Base-by-base conservation (phyloP, 2,113 vertebrate species). In the Aix galericulata region DNA sequence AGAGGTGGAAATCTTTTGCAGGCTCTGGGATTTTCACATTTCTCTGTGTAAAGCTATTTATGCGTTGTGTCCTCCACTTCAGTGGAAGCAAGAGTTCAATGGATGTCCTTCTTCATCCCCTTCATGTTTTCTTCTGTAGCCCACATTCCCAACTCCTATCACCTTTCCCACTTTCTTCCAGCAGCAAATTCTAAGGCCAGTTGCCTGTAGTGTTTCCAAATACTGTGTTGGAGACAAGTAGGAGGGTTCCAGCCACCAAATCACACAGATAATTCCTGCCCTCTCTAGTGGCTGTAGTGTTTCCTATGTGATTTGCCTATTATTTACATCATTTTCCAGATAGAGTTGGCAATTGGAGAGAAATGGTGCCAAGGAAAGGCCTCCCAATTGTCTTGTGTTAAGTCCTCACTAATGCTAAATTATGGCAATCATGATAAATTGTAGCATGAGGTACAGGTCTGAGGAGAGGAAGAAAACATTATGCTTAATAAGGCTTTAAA, bases 401-500 rank as follows among this genome's bases (percentile, higher is more conserved):
- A 93, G 25, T 56, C 56, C 23, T 90, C n/a, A n/a, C 14, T 81
- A 81, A 90, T 53, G 27, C 73, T 88, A 53, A 88, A 62, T 82
- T 40, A 73, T 18, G 34, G 34, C 73, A 90, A n/a, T 94, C 46
- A 5, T n/a, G 12, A 56, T 72, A 67, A 81, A 91, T 67, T 88
- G 29, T 84, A 84, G 48, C 53, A 75, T 73, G 64, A 89, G 46
- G 12, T 77, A 52, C 1, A 1, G 7, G 13, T 76, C 77, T 89
- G 76, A 91, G 26, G 32, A 89, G 64, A 77, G 42, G 58, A 95
- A 55, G 60, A 93, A 90, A 90, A 40, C n/a, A 15, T 67, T 23
- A 68, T 88, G 53, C 44, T 81, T 84, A 90, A 92, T 91, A 92
- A 86, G 69, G 69, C 93, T 95, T 94, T 94, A 95, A 78, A 88